Percentiles rank a stretch among this genome's conserved stretches.
These are phyloP conservation scores for Orchestes rusci DNA, from an alignment of 2,888 invertebrate genomes.

Conservation along the genomic window DNA sequence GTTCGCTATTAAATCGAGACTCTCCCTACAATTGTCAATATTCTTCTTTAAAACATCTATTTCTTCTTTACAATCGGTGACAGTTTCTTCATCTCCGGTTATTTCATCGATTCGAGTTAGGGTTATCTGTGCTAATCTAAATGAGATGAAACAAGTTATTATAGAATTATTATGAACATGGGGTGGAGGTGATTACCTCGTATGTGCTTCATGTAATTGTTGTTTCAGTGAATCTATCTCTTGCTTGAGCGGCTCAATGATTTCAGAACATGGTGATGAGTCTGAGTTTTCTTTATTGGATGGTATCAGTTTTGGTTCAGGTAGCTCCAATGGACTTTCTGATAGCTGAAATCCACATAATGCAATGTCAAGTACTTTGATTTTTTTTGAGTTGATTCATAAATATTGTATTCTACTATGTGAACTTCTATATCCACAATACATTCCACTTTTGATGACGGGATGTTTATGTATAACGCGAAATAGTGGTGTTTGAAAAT, in stretches of 20 bases:
- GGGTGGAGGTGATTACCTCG: too few species aligned
- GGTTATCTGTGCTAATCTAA: constrained; percentile 35
- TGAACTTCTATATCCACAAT: too few species aligned
- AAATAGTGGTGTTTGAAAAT: too few species aligned
- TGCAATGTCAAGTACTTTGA: constrained; percentile 2
- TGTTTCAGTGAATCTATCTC: constrained; percentile 40
- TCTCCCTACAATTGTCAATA: background rate
- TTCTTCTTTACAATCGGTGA: constrained; percentile 23
- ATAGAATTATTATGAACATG: too few species aligned
- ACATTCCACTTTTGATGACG: too few species aligned
- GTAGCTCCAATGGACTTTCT: constrained; percentile 42
- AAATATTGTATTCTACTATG: too few species aligned
- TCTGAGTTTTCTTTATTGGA: constrained; percentile 38
- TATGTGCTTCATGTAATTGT: constrained; percentile 41
- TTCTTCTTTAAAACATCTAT: constrained; percentile 5
- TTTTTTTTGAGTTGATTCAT: background rate
- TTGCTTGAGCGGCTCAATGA: constrained; percentile 40
- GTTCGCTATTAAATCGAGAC: constrained; percentile 5
- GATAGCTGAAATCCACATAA: constrained; percentile 38
- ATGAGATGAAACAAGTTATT: too few species aligned
- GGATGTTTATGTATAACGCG: too few species aligned
- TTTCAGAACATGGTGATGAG: constrained; percentile 37
- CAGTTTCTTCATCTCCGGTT: constrained; percentile 26
- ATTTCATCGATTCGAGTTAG: constrained; percentile 31
- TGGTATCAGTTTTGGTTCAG: constrained; percentile 41